Base-by-base conservation (phyloP, 2,113 vertebrate genomes). In the Xiphophorus couchianus region DNA sequence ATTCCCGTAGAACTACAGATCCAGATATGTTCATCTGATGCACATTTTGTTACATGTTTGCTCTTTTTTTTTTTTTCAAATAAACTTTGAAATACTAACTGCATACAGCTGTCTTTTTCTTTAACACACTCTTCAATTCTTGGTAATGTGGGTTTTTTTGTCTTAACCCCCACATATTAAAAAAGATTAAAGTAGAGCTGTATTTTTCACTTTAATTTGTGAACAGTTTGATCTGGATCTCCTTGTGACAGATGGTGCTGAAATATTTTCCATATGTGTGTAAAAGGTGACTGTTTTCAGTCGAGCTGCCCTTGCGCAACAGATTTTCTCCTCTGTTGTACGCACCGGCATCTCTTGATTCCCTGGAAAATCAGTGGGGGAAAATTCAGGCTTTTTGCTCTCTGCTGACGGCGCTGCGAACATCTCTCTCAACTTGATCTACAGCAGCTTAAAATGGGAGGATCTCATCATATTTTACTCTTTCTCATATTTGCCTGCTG, bases 181-280 rank as follows among this genome's bases (percentile, higher is more conserved):
- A 82, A 65, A 17, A 54, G 62, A 44, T 65, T 60, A 58, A 69
- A 80, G 64, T 60, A 42, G 69, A 78, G 64, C 69, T 67, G 31
- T 62, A 63, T 77, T n/a, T 74, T 44, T 51, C 62, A 30, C 62
- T 67, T 39, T 39, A 66, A 82, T 80, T 54, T 51, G 2, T 22
- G 51, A 85, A 82, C 33, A 39, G 0, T 69, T 84, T 77, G 85
- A 76, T 78, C 73, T 64, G 75, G 77, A 71, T 84, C 68, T 90
- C 73, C 82, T 87, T 86, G 82, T 90, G 82, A 90, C 91, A 91
- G 78, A 90, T 91, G 91, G 85, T 82, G 76, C 66, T 71, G 93
- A 44, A 94, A 93, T 94, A 84, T 84, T 89, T 95, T 93, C 93
- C 94, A 95, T 88, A 90, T 95, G 94, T 76, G 85, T 77, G 79